Base-by-base conservation (phyloP, 53 echinoderm and acorn worm species). In the Zoroaster sp. region DNA sequence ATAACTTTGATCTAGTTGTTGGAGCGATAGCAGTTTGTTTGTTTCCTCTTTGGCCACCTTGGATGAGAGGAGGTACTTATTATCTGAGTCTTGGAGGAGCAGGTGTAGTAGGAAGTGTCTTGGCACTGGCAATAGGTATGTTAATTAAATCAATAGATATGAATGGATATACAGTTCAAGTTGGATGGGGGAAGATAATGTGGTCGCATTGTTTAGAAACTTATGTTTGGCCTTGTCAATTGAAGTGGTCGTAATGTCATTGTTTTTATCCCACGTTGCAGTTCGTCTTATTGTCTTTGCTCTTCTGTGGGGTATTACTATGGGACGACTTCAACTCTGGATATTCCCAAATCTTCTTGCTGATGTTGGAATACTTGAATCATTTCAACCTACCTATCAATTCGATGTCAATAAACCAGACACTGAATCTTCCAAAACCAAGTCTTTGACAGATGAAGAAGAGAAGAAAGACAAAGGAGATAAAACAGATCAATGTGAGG, bases 261-360 rank as follows among this genome's bases (percentile, higher is more conserved):
- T 28, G 4, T 25, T 80, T 18, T 73, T 25, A 12, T 87, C 12
- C 47, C 25, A 31, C 38, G n/a, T 74, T 67, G 28, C 87, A 98
- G 98, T 98, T 25, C 95, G 98, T 53, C 90, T 94, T 54, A 93
- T 98, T 31, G 53, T 98, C 13, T 98, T 92, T 55, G 83, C 74
- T 17, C 51, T 96, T 1, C 46, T 92, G 11, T 98, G 98, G 98
- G 83, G 74, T 39, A 87, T 47, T 23, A 94, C 95, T 7, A 54
- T 96, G 5, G 99, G 99, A 18, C 93, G 94, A 68, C 63, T 95
- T 43, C 91, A 94, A 68, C 96, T 96, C 93, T 99, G 99, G 99
- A 81, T 99, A 35, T 99, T 99, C 83, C 99, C 99, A 10, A 99
- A 99, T 73, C 93, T 99, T 41, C 65, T 99, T 34, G 99, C 96